Conservation (phyloP, 1,140 invertebrate genomes). For the Arion vulgaris region DNA sequence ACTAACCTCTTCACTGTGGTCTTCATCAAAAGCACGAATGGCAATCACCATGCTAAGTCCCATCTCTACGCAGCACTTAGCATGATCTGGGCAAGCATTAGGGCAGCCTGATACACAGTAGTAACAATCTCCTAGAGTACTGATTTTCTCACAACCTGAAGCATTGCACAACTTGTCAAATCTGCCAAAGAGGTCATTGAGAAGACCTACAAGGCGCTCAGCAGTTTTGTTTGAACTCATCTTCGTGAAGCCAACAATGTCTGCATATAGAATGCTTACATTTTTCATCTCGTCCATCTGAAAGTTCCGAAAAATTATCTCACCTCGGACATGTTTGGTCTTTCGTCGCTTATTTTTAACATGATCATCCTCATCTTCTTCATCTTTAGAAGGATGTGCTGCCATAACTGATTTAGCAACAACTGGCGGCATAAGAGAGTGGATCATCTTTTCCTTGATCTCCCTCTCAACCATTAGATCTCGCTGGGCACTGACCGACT, state of each 20-base stretch:
- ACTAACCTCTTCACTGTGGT: constrained; percentile 69
- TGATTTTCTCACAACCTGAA: constrained; percentile 78
- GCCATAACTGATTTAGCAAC: constrained; percentile 88
- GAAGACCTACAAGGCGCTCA: constrained; percentile 84
- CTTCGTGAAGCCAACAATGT: constrained; percentile 97
- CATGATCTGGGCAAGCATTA: constrained; percentile 89
- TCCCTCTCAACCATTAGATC: constrained; percentile 94
- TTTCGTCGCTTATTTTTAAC: constrained; percentile 51
- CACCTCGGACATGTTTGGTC: constrained; percentile 54
- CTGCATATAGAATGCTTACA: constrained; percentile 94
- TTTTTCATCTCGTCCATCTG: constrained; percentile 93
- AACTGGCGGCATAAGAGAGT: constrained; percentile 95
- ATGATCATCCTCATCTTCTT: constrained; percentile 48
- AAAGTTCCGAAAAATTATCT: constrained; percentile 69
- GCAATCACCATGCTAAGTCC: constrained; percentile 96
- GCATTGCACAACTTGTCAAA: constrained; percentile 90
- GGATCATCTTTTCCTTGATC: constrained; percentile 97
- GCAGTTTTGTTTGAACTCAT: constrained; percentile 94
- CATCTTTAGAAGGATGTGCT: constrained; percentile 54
- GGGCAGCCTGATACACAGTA: constrained; percentile 95
- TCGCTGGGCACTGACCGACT: constrained; percentile 87
- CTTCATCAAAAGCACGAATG: constrained; percentile 79
- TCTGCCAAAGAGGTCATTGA: constrained; percentile 96
- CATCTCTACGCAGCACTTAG: constrained; percentile 95
- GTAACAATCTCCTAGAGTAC: constrained; percentile 88